Percentiles rank a stretch among this genome's conserved stretches.
These are phyloP conservation scores for Distichodus sexfasciatus DNA, from an alignment of 2,797 vertebrate species.

Conservation along the genomic window DNA sequence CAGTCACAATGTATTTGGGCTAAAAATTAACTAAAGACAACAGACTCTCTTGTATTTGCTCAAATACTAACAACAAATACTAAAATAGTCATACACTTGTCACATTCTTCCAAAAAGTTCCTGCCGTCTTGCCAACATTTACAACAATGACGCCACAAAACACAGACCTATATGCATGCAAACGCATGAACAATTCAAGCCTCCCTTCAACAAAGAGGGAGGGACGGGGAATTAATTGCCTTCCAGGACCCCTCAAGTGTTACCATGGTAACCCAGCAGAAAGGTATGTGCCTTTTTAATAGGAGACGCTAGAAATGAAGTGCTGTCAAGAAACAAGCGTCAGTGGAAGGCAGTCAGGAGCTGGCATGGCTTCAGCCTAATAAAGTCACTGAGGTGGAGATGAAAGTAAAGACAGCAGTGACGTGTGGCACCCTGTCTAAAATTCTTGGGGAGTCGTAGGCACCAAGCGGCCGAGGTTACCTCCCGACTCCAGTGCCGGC, in stretches of 20 bases:
- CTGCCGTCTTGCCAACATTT: slow-evolving; percentile 29
- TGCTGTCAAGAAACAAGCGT: slow-evolving; percentile 41
- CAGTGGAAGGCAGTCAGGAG: slow-evolving; percentile 23
- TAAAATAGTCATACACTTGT: slow-evolving; percentile 39
- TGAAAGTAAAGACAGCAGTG: slow-evolving; percentile 31
- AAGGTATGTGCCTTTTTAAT: slow-evolving; percentile 54
- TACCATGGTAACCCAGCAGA: slow-evolving; percentile 59
- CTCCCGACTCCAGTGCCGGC: too few relatives aligned
- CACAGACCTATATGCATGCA: slow-evolving; percentile 22
- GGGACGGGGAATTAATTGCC: slow-evolving; percentile 40
- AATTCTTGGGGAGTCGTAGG: slow-evolving; percentile 12
- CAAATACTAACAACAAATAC: too few relatives aligned
- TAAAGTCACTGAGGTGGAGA: slow-evolving; percentile 34
- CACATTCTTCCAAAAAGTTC: neutral
- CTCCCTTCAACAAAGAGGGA: slow-evolving; percentile 21
- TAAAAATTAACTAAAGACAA: too few relatives aligned
- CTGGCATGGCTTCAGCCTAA: slow-evolving; percentile 34
- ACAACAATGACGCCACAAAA: slow-evolving; percentile 7
- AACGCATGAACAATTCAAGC: slow-evolving; percentile 30
- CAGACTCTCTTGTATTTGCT: slow-evolving; percentile 1
- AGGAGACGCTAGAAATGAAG: slow-evolving; percentile 32
- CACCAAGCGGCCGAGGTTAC: neutral
- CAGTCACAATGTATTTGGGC: too few relatives aligned
- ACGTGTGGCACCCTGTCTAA: slow-evolving; percentile 33
- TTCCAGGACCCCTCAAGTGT: slow-evolving; percentile 49